Base-by-base conservation (phyloP, 2,888 invertebrate genomes). In the Crepidodera aurea region DNA sequence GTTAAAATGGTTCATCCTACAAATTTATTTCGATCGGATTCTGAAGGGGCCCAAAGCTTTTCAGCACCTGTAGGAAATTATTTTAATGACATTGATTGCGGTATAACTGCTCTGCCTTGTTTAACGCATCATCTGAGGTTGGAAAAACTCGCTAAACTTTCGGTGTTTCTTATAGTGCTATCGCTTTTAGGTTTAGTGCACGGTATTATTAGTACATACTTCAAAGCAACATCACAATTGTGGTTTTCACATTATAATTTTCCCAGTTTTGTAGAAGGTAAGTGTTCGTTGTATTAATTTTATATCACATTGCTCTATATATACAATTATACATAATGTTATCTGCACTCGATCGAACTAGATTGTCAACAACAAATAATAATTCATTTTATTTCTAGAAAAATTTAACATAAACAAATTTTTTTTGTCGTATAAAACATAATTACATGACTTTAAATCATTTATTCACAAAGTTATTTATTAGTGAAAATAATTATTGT, bases 221-320 rank as follows among this genome's bases (percentile, higher is more conserved):
- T 85, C 72, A 78, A 82, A 12, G 80, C 83, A 55, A 84, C 85
- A n/a, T 81, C 82, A 2, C 79, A 83, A 42, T 77, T 83, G 67
- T 84, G 84, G 61, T 81, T 82, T 40, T 66, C 78, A 27, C 81
- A 83, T 71, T 82, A 82, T 69, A 78, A 77, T 61, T 83, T 83
- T 70, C 74, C 82, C 64, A 74, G 79, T 37, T 70, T 78, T 57
- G 64, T 81, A 42, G 77, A 83, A 60, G 83, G 85, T 85, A 79
- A 79, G 81, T 54, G n/a, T n/a, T 16, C 15, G 7, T 10, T 51
- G 18, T 51, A 32, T 50, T 32, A 37, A 25, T 46, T 3, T 15
- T 42, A 22, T 22, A 22, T 22, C 22, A 22, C 6, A 22, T 22
- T 22, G 22, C 6, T 22, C 6, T 22, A 22, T 6, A 22, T 22